Base-by-base conservation (phyloP, 1,140 invertebrate species). In the Pogonus chalceus region DNA sequence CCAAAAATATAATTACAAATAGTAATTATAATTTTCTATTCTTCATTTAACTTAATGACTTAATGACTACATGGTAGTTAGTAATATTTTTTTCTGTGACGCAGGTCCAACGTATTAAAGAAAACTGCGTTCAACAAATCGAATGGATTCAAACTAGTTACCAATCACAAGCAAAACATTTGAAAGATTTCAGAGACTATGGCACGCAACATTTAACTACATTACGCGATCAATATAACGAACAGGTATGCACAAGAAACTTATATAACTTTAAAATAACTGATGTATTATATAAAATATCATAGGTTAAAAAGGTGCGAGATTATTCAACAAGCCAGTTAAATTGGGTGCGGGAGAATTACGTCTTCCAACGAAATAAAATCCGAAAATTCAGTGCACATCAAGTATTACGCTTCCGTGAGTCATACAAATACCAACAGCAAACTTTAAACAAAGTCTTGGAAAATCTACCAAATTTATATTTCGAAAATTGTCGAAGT, bases 361-460 rank as follows among this genome's bases (percentile, higher is more conserved):
- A 96, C 71, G 86, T 95, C 63, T 91, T 92, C 78, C 93, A 96
- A 72, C 79, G 92, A 14, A 89, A 94, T 66, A 86, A 92, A 63
- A 92, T 96, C 51, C 78, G 92, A 14, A 96, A 96, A 69, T 97
- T 96, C 72, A 92, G 90, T 69, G 83, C 89, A 0, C 88, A 93
- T 63, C 92, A 96, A 68, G 82, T 95, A 26, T 71, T 94, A 14
- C 78, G 89, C 46, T 72, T 96, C 2, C 80, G 91, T 4, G 92
- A 96, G 69, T 90, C 89, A 3, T 96, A 93, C 77, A 96, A 96
- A 71, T 90, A 93, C 62, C 91, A 94, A 67, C 92, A 96, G 67
- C 89, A 92, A 69, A 92, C 92, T 2, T 70, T 97, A 4, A 92
- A 94, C 70, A 96, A 96, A 69, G 85, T 97, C 1, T 68, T 97